Percentiles rank a stretch among this genome's conserved stretches.
Conservation (phyloP, 2,888 invertebrate species). For the Proisotoma minuta region DNA sequence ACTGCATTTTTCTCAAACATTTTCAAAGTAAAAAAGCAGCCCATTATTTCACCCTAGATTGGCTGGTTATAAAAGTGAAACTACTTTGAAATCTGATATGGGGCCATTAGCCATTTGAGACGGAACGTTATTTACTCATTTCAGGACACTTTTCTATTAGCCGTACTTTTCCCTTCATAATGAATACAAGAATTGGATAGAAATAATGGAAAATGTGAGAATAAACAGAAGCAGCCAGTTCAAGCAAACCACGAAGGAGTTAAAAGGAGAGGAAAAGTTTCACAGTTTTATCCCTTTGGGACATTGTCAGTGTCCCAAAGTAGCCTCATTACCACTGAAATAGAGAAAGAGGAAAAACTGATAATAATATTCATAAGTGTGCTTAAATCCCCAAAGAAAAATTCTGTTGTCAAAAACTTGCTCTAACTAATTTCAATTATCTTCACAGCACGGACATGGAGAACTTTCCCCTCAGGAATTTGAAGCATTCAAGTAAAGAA, state of each 20-base stretch:
- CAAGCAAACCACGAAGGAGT: background rate
- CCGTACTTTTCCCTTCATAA: too few species aligned
- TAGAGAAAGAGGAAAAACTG: conserved; percentile 12
- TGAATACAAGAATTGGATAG: too few species aligned
- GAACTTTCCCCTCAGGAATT: conserved; percentile 16
- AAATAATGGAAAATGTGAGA: too few species aligned
- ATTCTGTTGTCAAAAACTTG: conserved; percentile 21
- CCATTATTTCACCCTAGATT: background rate
- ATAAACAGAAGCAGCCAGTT: too few species aligned
- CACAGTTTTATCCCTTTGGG: conserved; percentile 9
- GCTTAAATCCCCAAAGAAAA: conserved; percentile 18
- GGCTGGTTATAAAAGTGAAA: background rate
- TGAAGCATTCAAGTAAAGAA: conserved; percentile 9
- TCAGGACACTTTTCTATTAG: too few species aligned
- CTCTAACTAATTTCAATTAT: conserved; percentile 18
- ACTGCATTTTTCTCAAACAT: background rate
- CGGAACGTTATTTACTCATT: conserved; percentile 8
- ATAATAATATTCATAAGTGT: conserved; percentile 19
- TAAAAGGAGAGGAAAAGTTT: background rate
- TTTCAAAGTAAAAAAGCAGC: background rate
- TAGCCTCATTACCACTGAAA: conserved; percentile 12
- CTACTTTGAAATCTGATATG: conserved; percentile 2
- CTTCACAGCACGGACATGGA: conserved; percentile 12
- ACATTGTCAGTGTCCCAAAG: background rate
- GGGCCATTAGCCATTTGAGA: conserved; percentile 4